phyloP scores from a whole-genome alignment of 2,797 vertebrate species.

The Phoxinus dragarum region DNA sequence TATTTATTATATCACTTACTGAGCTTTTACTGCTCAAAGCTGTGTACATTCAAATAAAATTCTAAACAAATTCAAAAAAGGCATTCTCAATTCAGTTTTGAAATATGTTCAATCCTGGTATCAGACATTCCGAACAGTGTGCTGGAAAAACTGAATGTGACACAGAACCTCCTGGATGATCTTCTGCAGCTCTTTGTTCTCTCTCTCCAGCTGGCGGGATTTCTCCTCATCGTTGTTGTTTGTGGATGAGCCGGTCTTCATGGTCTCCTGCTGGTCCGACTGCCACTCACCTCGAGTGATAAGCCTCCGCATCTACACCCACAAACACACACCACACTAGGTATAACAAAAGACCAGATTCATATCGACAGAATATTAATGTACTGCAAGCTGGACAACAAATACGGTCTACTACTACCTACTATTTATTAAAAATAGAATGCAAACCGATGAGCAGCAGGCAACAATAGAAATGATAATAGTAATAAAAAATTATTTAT shows the following conservation, averaged over 20 bases:
- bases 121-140: not conserved
- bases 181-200: constrained; percentile 93
- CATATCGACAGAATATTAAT: not conserved
- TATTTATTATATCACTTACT: not conserved
- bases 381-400: not conserved
- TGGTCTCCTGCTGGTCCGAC: constrained; percentile 96
- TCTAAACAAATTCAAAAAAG: not conserved
- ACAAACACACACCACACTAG: not conserved
- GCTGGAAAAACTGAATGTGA: not conserved
- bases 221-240: constrained; percentile 99
- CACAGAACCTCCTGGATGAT: constrained; percentile 92
- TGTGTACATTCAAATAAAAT: not conserved
- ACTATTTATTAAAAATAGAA: not conserved
- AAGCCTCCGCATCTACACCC: constrained; percentile 88
- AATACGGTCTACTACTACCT: not conserved
- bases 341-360: not conserved
- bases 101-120: not conserved
- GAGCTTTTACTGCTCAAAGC: not conserved
- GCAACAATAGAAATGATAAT: not conserved
- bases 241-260: constrained; percentile 94
- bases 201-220: constrained; percentile 91
- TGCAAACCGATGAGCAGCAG: not conserved
- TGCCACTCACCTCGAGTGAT: constrained; percentile 97
- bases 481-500: not conserved
- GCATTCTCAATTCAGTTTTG: not conserved